These are phyloP conservation scores for Luscinia luscinia DNA, from an alignment of 2,797 vertebrate genomes.

Conservation along the genomic window DNA sequence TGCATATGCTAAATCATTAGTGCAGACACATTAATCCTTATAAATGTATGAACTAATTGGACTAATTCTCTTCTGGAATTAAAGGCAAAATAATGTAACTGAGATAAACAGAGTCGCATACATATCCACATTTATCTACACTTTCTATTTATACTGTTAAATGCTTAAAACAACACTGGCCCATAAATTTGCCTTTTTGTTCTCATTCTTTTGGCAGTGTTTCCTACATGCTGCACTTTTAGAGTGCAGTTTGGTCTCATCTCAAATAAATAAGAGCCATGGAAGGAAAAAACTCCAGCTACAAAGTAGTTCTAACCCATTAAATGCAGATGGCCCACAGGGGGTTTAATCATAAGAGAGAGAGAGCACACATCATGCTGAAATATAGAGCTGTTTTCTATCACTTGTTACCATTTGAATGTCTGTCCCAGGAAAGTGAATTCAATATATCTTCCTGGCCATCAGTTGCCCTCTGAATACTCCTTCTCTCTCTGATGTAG, in stretches of 20 bases:
- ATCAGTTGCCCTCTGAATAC: conserved; percentile 84
- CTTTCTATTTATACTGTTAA: conserved; percentile 82
- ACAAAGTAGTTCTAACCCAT: conserved; percentile 83
- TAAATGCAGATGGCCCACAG: conserved; percentile 82
- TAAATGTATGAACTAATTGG: conserved; percentile 69
- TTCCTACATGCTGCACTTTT: conserved; percentile 78
- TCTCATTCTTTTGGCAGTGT: conserved; percentile 76
- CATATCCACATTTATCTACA: conserved; percentile 75
- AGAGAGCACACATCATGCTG: conserved; percentile 79
- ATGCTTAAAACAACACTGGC: conserved; percentile 81
- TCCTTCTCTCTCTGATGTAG: conserved; percentile 84
- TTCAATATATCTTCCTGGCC: conserved; percentile 86
- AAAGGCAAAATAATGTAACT: conserved; percentile 73
- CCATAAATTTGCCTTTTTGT: conserved; percentile 78
- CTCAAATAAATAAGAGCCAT: conserved; percentile 80
- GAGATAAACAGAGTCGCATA: conserved; percentile 77
- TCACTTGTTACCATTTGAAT: conserved; percentile 85
- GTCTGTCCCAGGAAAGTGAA: conserved; percentile 84
- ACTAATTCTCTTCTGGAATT: conserved; percentile 72
- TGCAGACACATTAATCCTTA: conserved; percentile 58
- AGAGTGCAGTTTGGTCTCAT: conserved; percentile 71
- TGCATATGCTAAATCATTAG: conserved; percentile 40
- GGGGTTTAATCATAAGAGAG: conserved; percentile 79
- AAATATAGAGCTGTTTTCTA: conserved; percentile 86
- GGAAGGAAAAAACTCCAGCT: conserved; percentile 74